Base-by-base conservation (phyloP, 1,140 invertebrate genomes). In the Rhizoglyphus robini region DNA sequence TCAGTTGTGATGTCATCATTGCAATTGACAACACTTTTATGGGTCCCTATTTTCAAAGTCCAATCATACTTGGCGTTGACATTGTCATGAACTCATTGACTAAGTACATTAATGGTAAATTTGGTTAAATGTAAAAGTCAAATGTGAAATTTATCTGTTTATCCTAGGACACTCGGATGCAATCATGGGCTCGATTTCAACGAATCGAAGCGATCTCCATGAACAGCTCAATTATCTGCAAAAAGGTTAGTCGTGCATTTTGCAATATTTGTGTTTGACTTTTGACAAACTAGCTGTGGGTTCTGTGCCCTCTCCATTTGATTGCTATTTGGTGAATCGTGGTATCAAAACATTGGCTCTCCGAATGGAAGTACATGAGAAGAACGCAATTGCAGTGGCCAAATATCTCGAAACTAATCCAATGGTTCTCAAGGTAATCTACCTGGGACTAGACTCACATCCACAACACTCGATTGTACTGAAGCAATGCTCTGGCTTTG, bases 21-120 rank as follows among this genome's bases (percentile, higher is more conserved):
- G 87, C 89, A 0, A 90, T 98, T 1, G 96, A 99, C 73, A 99
- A 98, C 74, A 99, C 95, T 4, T 98, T 99, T 75, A 80, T 96
- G 63, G 91, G 92, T 4, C 82, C 91, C n/a, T 96, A 95, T 74
- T 88, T 94, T 67, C 93, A 88, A 85, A 81, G 84, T 68, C 96
- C 96, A 3, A 76, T 99, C 30, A 82, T 84, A 23, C 78, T 96
- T 30, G 96, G 96, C 11, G 94, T 89, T 2, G 94, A 99, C 77
- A 81, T 97, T 54, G 85, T 87, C 1, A 77, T 91, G 68, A 95
- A 98, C 78, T 99, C 95, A 0, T 71, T 96, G 29, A 96, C 94
- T 0, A 99, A 99, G 76, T 99, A 97, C 73, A 93, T 98, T 84
- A 98, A 98, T 77, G 96, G 78, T 76, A 70, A n/a, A n/a, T n/a